A percentile compares a stretch with the other conserved stretches of the same genome.
Conservation (phyloP, 2,797 vertebrate genomes). For the Arnoldichthys spilopterus region DNA sequence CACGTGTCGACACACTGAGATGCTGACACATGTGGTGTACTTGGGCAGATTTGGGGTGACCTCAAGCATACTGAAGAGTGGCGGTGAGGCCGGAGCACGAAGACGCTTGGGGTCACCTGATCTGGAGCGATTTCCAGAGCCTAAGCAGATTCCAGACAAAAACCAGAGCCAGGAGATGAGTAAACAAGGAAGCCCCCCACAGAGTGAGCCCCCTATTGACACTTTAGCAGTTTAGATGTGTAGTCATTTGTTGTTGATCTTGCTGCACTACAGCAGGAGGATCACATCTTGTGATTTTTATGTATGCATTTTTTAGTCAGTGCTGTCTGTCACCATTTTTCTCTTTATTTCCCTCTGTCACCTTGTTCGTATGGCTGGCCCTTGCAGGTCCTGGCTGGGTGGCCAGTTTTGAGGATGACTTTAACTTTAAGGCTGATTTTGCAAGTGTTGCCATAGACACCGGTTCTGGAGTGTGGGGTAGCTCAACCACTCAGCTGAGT, state of each 20-base stretch:
- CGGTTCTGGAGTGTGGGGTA: conserved; percentile 82
- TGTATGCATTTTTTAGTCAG: background rate
- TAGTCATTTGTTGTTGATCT: background rate
- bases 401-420: conserved; percentile 81
- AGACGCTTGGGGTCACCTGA: conserved; percentile 46
- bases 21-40: background rate
- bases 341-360: background rate
- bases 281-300: too few species aligned
- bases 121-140: conserved; percentile 50
- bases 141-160: conserved; percentile 30
- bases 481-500: conserved; percentile 56
- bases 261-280: background rate
- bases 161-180: conserved; percentile 52
- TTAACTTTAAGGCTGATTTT: conserved; percentile 64
- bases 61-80: conserved; percentile 28
- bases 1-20: background rate
- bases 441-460: conserved; percentile 67
- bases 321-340: background rate
- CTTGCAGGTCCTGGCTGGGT: conserved; percentile 83
- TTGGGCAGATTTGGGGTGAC: conserved; percentile 51
- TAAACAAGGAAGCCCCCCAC: conserved; percentile 45
- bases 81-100: background rate
- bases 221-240: background rate
- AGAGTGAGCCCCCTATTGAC: conserved; percentile 14
- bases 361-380: background rate